phyloP scores from a whole-genome alignment of 2,797 vertebrate genomes.

The Dipus sagitta region DNA sequence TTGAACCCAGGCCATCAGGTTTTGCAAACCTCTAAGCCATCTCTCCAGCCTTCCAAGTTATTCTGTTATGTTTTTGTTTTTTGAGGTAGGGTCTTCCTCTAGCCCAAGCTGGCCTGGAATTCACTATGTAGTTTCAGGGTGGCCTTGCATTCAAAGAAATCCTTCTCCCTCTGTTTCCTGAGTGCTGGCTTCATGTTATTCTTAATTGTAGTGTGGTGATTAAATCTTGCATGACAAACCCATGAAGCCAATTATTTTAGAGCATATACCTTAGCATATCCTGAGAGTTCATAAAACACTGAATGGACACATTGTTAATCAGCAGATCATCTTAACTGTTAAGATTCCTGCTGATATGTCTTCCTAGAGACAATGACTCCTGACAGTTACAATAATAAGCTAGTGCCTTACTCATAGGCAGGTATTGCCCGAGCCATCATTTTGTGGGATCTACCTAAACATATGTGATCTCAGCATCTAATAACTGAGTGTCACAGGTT shows the following conservation, averaged over 20 bases:
- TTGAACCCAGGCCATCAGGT: too few relatives aligned
- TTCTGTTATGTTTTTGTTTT: not conserved
- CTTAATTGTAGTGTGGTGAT: not conserved
- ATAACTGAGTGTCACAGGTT: not conserved
- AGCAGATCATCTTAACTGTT: not conserved
- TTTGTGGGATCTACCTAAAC: not conserved
- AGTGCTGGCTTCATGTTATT: not conserved
- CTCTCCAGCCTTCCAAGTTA: too few relatives aligned
- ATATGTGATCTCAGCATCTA: not conserved
- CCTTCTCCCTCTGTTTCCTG: too few relatives aligned
- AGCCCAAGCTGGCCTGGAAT: too few relatives aligned
- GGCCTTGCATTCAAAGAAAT: too few relatives aligned
- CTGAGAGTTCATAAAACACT: not conserved
- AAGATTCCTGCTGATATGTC: not conserved
- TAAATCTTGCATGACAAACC: not conserved
- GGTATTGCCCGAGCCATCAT: not conserved
- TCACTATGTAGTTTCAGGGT: too few relatives aligned
- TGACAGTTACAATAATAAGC: not conserved
- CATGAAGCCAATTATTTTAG: not conserved
- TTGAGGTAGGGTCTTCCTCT: too few relatives aligned
- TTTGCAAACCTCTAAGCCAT: too few relatives aligned
- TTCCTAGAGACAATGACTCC: not conserved
- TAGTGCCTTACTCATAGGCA: not conserved
- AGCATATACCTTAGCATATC: not conserved
- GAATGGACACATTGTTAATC: not conserved